phyloP scores from a whole-genome alignment of 2,797 vertebrate genomes.

The Octomys mimax region DNA sequence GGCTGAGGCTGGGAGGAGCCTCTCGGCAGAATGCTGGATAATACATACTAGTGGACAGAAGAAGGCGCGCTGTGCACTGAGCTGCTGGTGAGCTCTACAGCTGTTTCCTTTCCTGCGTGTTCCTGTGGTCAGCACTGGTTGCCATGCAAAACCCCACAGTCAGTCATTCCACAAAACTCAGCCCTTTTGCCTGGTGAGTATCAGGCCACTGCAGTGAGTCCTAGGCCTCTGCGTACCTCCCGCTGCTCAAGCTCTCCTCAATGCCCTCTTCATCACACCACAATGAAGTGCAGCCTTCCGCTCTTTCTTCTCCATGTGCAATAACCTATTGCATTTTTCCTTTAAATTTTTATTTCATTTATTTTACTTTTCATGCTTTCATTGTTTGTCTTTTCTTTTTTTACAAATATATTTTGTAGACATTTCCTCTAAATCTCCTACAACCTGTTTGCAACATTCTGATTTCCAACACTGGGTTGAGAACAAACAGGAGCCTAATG shows the following conservation, averaged over 20 bases:
- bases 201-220: neutral
- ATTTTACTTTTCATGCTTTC: slow-evolving; percentile 31
- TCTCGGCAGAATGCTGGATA: slow-evolving; percentile 33
- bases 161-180: neutral
- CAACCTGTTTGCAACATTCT: neutral
- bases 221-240: rapidly evolving
- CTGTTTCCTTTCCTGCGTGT: neutral
- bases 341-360: slow-evolving; percentile 17
- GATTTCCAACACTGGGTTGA: neutral
- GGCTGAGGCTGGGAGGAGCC: slow-evolving; percentile 66
- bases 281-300: neutral
- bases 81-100: neutral
- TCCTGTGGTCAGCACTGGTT: slow-evolving; percentile 61
- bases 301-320: neutral
- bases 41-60: neutral
- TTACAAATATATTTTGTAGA: neutral
- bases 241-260: rapidly evolving
- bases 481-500: neutral
- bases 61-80: neutral
- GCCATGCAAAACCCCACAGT: neutral
- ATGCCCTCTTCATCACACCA: neutral
- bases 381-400: neutral
- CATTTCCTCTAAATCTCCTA: neutral
- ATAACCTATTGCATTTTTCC: slow-evolving; percentile 12
- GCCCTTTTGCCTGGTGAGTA: neutral